phyloP scores from a whole-genome alignment of 2,113 vertebrate genomes.

The Alexandromys fortis region DNA sequence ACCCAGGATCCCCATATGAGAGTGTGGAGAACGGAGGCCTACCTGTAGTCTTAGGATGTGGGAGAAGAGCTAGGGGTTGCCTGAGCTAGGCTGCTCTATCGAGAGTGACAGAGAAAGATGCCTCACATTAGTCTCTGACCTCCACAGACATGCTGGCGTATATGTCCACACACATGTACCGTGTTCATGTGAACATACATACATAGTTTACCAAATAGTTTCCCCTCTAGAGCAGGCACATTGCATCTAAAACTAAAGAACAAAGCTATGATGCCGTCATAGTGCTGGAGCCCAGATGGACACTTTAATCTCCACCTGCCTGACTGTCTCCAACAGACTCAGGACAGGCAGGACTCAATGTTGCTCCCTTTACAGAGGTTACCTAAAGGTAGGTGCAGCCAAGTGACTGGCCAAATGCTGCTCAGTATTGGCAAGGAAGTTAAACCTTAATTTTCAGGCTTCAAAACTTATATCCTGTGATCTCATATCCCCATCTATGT shows the following conservation, averaged over 20 bases:
- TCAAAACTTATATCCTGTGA: neutral
- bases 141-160: neutral
- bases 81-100: too few species aligned
- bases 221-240: accelerated
- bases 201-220: neutral
- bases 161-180: neutral
- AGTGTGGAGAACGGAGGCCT: too few species aligned
- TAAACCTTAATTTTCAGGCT: neutral
- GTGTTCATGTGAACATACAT: neutral
- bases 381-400: neutral
- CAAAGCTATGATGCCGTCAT: too few species aligned
- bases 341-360: neutral
- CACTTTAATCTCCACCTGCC: accelerated
- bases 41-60: too few species aligned
- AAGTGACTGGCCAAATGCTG: neutral
- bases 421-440: neutral
- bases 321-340: neutral
- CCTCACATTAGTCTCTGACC: neutral
- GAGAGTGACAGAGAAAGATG: neutral
- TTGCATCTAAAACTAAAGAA: neutral
- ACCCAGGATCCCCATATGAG: too few species aligned
- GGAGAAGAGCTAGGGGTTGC: neutral
- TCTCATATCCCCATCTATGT: neutral
- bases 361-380: neutral
- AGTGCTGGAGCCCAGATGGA: neutral